Base-by-base conservation (phyloP, 2,113 vertebrate species). In the Nerophis ophidion region DNA sequence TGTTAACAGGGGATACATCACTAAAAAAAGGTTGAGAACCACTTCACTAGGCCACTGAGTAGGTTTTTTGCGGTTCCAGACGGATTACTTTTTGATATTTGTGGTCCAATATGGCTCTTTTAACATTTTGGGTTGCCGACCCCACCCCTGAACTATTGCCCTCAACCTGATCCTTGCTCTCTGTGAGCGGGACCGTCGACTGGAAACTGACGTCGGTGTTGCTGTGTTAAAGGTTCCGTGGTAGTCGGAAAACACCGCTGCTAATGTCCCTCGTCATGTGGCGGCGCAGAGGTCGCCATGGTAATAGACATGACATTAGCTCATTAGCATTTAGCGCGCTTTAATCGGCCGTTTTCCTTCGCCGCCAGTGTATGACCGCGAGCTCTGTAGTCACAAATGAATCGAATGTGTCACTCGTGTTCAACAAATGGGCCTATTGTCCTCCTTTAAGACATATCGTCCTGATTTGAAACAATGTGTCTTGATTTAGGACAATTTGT, bases 151-250 rank as follows among this genome's bases (percentile, higher is more conserved):
- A 9, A 9, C 38, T 9, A 81, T 78, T 68, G 64, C 82, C 81
- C 6, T 61, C 82, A 40, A 40, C 38, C 38, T 10, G 8, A 40
- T 40, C 8, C 38, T 9, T 40, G 38, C 38, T 76, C 81, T 71
- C 74, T 66, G 61, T 79, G 81, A 81, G 79, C 72, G 77, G 66
- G 77, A 85, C 65, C 66, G 49, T 73, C 61, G 63, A 36, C 77
- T 68, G 77, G 55, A 77, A 87, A 80, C 81, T 81, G 83, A 71
- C 74, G 84, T 84, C 82, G 75, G 74, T 67, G 79, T 11, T 61
- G 53, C 76, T 71, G 68, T 77, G 82, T 79, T 83, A 83, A 85
- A 81, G 77, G 74, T 66, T 68, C 74, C 77, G 82, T 85, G 78
- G 78, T 73, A 60, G 77, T 68, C 61, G 56, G 8, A 65, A 74